These are phyloP conservation scores for Paralichthys olivaceus DNA, from an alignment of 2,113 vertebrate species.

Conservation along the genomic window DNA sequence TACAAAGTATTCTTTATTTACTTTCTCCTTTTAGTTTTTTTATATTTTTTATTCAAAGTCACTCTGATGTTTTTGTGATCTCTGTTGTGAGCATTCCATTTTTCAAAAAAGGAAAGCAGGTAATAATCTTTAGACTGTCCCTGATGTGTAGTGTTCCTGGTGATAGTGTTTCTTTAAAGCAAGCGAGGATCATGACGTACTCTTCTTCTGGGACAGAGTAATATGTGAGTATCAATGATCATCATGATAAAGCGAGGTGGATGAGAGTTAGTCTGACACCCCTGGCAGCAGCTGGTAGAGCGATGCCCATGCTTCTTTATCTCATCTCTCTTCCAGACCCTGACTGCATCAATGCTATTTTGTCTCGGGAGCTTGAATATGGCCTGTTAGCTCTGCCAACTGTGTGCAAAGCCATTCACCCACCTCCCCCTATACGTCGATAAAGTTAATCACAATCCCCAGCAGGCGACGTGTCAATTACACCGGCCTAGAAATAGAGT, in stretches of 20 bases:
- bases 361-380: constrained; percentile 12
- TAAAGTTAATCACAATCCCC: constrained; percentile 71
- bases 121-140: too few species aligned
- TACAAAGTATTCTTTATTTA: too few species aligned
- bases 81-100: too few species aligned
- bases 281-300: background rate
- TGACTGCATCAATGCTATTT: constrained; percentile 28
- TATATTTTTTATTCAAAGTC: too few species aligned
- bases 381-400: constrained; percentile 46
- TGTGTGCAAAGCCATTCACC: constrained; percentile 8
- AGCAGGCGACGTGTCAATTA: constrained; percentile 63
- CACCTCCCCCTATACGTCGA: constrained; percentile 52
- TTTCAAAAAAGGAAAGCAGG: too few species aligned
- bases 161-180: background rate
- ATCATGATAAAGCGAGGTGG: background rate
- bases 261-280: background rate
- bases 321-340: background rate
- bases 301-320: background rate
- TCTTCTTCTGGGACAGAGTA: background rate
- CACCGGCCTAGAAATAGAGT: constrained; percentile 25
- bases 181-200: too few species aligned
- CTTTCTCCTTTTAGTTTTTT: too few species aligned
- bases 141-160: too few species aligned
- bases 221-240: background rate
- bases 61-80: too few species aligned